phyloP scores from a whole-genome alignment of 2,113 vertebrate genomes.

The Pampusana beccarii region DNA sequence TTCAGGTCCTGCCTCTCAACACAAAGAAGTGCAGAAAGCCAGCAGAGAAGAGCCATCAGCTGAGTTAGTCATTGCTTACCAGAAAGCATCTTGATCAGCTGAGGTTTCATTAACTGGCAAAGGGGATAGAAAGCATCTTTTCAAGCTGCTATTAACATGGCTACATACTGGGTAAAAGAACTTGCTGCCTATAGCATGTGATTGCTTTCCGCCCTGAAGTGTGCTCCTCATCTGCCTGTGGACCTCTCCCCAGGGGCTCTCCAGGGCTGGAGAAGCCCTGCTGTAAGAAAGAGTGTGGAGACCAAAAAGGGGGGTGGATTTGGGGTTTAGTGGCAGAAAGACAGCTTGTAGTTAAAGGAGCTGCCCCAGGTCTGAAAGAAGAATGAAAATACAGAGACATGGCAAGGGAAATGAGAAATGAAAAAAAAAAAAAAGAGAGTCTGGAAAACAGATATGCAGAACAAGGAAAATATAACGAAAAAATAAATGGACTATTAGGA shows the following conservation, averaged over 20 bases:
- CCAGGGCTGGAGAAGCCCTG: neutral
- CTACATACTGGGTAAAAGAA: neutral
- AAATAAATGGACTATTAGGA: neutral
- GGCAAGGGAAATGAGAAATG: neutral
- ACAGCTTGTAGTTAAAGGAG: neutral
- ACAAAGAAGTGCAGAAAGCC: neutral
- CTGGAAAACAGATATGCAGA: neutral
- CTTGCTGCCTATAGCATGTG: neutral
- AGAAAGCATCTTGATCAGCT: neutral
- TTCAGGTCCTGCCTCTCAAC: neutral
- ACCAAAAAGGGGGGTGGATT: neutral
- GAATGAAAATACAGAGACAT: neutral
- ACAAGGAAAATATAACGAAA: neutral
- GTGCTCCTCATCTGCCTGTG: neutral
- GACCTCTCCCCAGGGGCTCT: neutral
- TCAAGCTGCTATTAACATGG: neutral
- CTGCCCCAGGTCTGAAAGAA: neutral
- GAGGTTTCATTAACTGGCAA: neutral
- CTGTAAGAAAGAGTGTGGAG: neutral
- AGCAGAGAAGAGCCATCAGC: neutral
- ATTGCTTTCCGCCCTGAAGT: neutral
- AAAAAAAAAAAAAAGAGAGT: neutral
- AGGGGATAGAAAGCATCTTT: neutral
- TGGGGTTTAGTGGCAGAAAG: neutral
- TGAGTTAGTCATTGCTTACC: neutral